These are phyloP conservation scores for Drosophila kikkawai DNA, from an alignment of 1,140 invertebrate genomes.

Conservation along the genomic window DNA sequence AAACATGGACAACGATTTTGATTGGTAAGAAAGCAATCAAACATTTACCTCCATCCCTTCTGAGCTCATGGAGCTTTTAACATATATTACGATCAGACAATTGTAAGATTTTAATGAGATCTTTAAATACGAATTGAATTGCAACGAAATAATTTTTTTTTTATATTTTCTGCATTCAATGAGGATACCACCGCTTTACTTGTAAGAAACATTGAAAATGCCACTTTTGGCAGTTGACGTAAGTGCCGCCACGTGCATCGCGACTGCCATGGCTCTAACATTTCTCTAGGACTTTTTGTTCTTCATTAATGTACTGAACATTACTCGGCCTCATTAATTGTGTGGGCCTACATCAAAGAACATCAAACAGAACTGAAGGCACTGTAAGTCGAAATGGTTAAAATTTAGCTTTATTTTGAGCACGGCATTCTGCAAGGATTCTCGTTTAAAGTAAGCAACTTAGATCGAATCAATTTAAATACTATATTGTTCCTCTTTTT, in stretches of 20 bases:
- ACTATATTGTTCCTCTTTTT: neutral
- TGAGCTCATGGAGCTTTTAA: too few relatives aligned
- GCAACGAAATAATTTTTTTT: neutral
- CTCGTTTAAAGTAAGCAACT: neutral
- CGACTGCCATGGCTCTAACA: constrained; percentile 5
- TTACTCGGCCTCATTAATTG: constrained; percentile 34
- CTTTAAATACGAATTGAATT: neutral
- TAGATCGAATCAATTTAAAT: neutral
- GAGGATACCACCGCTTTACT: constrained; percentile 6
- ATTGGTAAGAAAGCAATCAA: too few relatives aligned
- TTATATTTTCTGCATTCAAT: neutral
- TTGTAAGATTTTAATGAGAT: too few relatives aligned
- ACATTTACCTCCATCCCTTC: too few relatives aligned
- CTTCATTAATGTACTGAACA: constrained; percentile 35
- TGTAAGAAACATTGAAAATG: constrained; percentile 56
- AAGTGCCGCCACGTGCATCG: constrained; percentile 58
- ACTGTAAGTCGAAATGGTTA: neutral
- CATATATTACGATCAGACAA: too few relatives aligned
- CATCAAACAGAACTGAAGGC: constrained; percentile 39
- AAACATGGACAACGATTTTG: too few relatives aligned
- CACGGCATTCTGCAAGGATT: neutral
- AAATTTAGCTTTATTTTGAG: neutral
- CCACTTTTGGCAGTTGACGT: constrained; percentile 49
- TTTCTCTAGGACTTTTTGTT: constrained; percentile 31
- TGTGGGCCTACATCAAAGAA: constrained; percentile 48